These are phyloP conservation scores for Drosophila quasianomalipes DNA, from an alignment of 2,888 invertebrate genomes.

Conservation along the genomic window DNA sequence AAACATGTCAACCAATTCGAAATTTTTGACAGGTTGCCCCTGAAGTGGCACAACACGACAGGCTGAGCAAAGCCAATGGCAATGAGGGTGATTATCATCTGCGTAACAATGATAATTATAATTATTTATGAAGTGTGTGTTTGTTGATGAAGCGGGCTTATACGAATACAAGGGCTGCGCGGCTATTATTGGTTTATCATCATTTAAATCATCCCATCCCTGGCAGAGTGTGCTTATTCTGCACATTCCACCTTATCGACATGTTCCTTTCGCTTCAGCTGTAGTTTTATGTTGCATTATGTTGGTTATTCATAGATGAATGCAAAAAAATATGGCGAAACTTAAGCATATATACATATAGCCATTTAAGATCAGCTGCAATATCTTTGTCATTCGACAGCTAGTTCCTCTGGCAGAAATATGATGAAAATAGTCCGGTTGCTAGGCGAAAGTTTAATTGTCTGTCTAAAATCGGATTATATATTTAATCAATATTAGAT, in stretches of 20 bases:
- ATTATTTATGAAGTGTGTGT: constrained; percentile 38
- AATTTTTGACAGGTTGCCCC: constrained; percentile 71
- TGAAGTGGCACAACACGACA: constrained; percentile 65
- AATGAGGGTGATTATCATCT: constrained; percentile 33
- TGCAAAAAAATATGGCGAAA: background rate
- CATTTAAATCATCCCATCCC: constrained; percentile 17
- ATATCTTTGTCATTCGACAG: background rate
- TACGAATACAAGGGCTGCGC: constrained; percentile 20
- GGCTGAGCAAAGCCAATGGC: constrained; percentile 33
- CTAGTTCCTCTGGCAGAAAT: background rate
- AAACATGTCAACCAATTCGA: constrained; percentile 73
- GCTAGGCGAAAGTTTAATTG: background rate
- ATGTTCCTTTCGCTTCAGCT: constrained; percentile 7
- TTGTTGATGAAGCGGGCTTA: constrained; percentile 23
- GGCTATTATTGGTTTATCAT: constrained; percentile 61
- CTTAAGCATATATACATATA: background rate
- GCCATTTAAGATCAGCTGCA: background rate
- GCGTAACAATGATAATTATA: constrained; percentile 24
- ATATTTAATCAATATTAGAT: background rate
- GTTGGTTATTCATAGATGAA: constrained; percentile 8
- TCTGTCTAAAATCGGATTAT: background rate
- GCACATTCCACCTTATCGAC: background rate
- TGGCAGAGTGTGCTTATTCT: background rate
- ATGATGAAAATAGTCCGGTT: background rate
- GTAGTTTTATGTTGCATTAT: constrained; percentile 5